Base-by-base conservation (phyloP, 30 jellyfish, hydroid and myxozoan genomes). In the Aurelia sp. region DNA sequence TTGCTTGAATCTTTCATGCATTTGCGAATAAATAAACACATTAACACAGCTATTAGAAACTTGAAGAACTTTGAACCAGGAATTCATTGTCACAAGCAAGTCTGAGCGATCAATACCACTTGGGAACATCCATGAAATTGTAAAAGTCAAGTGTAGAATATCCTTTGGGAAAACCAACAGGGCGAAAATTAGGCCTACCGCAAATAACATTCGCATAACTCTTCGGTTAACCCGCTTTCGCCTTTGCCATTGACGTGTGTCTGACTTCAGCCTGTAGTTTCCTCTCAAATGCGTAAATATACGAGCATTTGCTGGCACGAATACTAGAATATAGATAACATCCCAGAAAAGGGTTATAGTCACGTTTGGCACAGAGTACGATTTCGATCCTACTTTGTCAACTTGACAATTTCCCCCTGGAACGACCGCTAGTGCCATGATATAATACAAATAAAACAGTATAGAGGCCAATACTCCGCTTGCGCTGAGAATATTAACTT, bases 141-240 rank as follows among this genome's bases (percentile, higher is more conserved):
- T 74, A 58, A 5, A 88, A 12, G 90, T 48, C 53, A 92, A 57
- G 41, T 92, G 97, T 40, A 82, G 51, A 35, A 81, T 83, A 81
- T 92, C 98, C 20, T 88, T 72, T 5, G 98, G 98, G n/a, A 92
- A 70, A 5, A 88, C 91, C 63, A 81, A 61, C 17, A 92, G 20
- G 33, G 74, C 80, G 58, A 92, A 92, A 12, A 68, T 80, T 17
- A 66, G 81, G 13, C 86, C 97, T 57, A 92, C 85, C 21, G 87
- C 74, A 13, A 81, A 48, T 3, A 92, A 47, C 78, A 88, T 76
- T 15, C 90, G 85, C 81, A 81, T 80, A 21, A 78, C 91, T 17
- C 53, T 81, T 30, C 72, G 63, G 63, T 75, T 63, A 16, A 38
- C 96, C 66, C 80, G 67, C 40, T 47, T 53, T 40, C 82, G 52